Evolutionary conservation across 2,113 vertebrate genomes (phyloP).

Genomic region (Ctenodactylus gundi): DNA sequence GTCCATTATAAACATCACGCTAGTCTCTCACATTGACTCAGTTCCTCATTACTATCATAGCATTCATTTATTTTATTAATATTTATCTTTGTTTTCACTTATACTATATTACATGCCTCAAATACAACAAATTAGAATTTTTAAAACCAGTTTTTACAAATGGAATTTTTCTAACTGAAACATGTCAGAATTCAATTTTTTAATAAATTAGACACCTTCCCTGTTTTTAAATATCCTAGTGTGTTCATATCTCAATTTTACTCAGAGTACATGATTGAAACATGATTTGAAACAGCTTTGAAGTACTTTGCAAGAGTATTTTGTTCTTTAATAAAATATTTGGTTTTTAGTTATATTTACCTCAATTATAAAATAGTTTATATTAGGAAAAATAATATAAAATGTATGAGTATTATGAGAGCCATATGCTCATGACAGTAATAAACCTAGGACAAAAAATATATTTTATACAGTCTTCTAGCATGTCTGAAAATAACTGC

Average conservation of each 20-base stretch:
- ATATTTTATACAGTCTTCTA: background rate
- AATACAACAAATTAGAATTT: background rate
- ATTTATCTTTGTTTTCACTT: background rate
- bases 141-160: background rate
- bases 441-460: background rate
- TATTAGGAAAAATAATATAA: background rate
- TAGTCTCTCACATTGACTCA: background rate
- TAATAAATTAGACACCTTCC: background rate
- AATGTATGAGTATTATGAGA: background rate
- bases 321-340: background rate
- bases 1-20: background rate
- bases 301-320: background rate
- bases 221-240: background rate
- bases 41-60: background rate
- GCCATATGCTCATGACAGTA: background rate
- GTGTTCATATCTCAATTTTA: background rate
- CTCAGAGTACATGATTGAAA: background rate
- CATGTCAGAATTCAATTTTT: background rate
- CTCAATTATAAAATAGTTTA: background rate
- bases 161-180: background rate
- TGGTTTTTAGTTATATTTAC: background rate
- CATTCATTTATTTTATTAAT: slow-evolving; percentile 1
- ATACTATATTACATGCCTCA: background rate
- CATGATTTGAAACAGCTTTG: background rate
- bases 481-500: background rate